Percentiles rank a stretch among this genome's conserved stretches.
Conservation (phyloP, 2,113 vertebrate genomes). For the Corythaeola cristata region DNA sequence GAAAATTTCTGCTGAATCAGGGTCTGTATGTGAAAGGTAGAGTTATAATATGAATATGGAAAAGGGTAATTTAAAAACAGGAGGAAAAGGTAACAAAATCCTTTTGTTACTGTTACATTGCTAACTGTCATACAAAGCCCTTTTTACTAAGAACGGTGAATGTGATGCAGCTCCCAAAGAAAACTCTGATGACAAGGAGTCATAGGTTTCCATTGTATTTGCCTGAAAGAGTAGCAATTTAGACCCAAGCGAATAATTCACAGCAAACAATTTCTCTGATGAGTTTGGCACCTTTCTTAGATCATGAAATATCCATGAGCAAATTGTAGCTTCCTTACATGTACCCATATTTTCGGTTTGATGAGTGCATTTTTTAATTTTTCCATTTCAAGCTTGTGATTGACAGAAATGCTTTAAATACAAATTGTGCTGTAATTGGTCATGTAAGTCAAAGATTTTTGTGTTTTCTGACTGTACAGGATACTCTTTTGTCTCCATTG, state of each 20-base stretch:
- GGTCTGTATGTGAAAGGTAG: background rate
- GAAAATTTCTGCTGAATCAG: background rate
- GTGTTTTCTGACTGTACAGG: background rate
- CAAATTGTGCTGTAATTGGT: background rate
- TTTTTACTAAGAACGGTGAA: background rate
- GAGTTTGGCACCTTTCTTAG: conserved; percentile 6
- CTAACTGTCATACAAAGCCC: background rate
- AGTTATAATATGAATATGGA: background rate
- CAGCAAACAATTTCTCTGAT: conserved; percentile 3
- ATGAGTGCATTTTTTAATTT: background rate
- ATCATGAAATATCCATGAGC: background rate
- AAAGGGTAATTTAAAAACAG: background rate
- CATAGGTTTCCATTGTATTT: conserved; percentile 19
- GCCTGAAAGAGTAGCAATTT: conserved; percentile 11
- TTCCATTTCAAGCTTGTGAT: background rate
- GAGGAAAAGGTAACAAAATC: background rate
- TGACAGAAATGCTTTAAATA: background rate
- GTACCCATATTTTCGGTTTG: background rate
- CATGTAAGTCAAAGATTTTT: background rate
- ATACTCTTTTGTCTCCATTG: background rate
- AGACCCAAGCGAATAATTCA: conserved; percentile 22
- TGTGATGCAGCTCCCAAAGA: background rate
- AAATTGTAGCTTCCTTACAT: background rate
- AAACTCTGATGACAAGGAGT: conserved; percentile 18
- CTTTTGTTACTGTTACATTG: background rate